A percentile compares a stretch with the other conserved stretches of the same genome.
phyloP scores from a whole-genome alignment of 2,888 invertebrate species.

The Timema podura region DNA sequence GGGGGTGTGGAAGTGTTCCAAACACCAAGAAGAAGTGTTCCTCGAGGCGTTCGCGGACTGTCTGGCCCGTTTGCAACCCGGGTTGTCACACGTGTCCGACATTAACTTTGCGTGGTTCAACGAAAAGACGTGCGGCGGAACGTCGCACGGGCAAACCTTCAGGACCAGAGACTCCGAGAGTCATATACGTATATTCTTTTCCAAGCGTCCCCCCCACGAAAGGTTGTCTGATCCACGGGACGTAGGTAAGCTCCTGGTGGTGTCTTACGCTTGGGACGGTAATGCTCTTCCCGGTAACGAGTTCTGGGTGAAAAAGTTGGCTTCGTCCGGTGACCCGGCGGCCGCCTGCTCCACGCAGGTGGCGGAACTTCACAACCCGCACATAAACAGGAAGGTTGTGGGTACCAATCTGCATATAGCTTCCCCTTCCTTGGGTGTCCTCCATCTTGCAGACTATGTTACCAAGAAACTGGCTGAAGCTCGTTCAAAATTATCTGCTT shows the following conservation, averaged over 20 bases:
- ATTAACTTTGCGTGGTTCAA: constrained; percentile 64
- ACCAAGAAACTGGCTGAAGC: constrained; percentile 1
- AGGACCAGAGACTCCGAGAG: constrained; percentile 39
- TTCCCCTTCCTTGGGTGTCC: constrained; percentile 41
- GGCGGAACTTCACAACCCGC: constrained; percentile 57
- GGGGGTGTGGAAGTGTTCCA: constrained; percentile 61
- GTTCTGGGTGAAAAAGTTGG: constrained; percentile 58
- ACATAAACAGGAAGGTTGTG: constrained; percentile 51
- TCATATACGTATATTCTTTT: constrained; percentile 52
- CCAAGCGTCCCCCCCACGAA: constrained; percentile 54
- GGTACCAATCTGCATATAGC: constrained; percentile 53
- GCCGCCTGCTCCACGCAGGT: constrained; percentile 60
- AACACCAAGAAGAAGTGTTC: constrained; percentile 60
- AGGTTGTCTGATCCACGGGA: constrained; percentile 46
- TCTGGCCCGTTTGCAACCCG: constrained; percentile 48
- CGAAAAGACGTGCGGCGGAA: constrained; percentile 46
- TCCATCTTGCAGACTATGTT: constrained; percentile 42
- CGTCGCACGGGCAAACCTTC: constrained; percentile 45
- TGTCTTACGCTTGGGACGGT: constrained; percentile 69
- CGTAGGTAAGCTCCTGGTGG: constrained; percentile 52
- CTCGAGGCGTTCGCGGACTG: constrained; percentile 60
- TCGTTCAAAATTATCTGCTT: too few relatives aligned
- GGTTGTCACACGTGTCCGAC: constrained; percentile 54
- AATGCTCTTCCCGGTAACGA: constrained; percentile 71
- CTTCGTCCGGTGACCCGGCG: constrained; percentile 57